Conservation (phyloP, 2,797 vertebrate genomes). For the Syngnathus rostellatus region DNA sequence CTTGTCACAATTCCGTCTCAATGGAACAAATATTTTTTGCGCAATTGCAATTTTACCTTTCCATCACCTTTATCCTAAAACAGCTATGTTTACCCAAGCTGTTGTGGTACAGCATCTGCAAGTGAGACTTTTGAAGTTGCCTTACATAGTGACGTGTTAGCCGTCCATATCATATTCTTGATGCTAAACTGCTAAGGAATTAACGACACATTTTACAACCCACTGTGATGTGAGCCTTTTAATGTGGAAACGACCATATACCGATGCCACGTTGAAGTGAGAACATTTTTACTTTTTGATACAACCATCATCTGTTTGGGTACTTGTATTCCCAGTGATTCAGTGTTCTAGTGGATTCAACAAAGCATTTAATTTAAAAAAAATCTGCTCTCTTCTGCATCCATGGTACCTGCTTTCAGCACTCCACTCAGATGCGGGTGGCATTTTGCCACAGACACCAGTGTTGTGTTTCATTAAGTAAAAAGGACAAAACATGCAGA, state of each 20-base stretch:
- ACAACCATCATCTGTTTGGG: slow-evolving; percentile 15
- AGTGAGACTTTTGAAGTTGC: slow-evolving; percentile 48
- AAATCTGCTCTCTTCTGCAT: slow-evolving; percentile 47
- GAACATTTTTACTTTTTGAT: slow-evolving; percentile 40
- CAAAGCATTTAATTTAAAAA: slow-evolving; percentile 39
- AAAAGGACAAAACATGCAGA: slow-evolving; percentile 66
- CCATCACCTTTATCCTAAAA: slow-evolving; percentile 22
- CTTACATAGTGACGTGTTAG: slow-evolving; percentile 35
- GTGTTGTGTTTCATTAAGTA: slow-evolving; percentile 36
- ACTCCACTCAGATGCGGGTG: slow-evolving; percentile 46
- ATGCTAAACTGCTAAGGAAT: slow-evolving; percentile 63
- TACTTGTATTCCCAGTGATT: slow-evolving; percentile 31
- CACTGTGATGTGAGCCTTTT: slow-evolving; percentile 22
- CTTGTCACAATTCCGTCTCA: slow-evolving; percentile 26
- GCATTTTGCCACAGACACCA: slow-evolving; percentile 49
- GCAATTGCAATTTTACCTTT: slow-evolving; percentile 32
- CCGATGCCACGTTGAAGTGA: slow-evolving; percentile 19
- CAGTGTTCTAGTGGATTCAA: slow-evolving; percentile 41
- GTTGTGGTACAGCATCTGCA: slow-evolving; percentile 25
- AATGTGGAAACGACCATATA: slow-evolving; percentile 17
- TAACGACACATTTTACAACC: slow-evolving; percentile 33
- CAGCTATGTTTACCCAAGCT: slow-evolving; percentile 41
- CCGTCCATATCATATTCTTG: slow-evolving; percentile 34
- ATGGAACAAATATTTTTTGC: slow-evolving; percentile 36
- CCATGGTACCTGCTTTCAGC: slow-evolving; percentile 46